phyloP scores from a whole-genome alignment of 2,113 vertebrate species.

The Rhinoptilus africanus region DNA sequence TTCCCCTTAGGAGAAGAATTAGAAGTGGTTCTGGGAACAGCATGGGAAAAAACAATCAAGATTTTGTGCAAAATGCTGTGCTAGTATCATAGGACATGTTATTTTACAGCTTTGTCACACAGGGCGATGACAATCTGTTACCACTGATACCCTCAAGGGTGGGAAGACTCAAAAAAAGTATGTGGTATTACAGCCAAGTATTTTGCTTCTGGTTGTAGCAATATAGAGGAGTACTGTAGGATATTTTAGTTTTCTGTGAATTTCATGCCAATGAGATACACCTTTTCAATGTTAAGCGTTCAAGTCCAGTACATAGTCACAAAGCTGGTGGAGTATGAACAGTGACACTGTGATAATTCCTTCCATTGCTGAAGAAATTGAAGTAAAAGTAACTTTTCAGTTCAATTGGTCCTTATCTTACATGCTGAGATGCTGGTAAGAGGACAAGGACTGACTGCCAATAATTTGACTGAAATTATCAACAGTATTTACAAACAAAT shows the following conservation, averaged over 20 bases:
- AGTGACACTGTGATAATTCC: background rate
- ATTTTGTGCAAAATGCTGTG: background rate
- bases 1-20: slow-evolving; percentile 24
- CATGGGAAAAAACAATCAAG: background rate
- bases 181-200: background rate
- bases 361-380: background rate
- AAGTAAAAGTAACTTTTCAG: background rate
- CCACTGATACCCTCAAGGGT: background rate
- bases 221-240: background rate
- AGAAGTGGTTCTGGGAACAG: background rate
- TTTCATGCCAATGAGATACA: background rate
- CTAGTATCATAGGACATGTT: background rate
- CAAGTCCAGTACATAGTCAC: background rate
- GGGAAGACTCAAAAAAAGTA: background rate
- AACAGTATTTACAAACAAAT: background rate
- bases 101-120: background rate
- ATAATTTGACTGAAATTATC: background rate
- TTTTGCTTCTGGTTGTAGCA: background rate
- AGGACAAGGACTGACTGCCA: background rate
- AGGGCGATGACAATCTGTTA: background rate
- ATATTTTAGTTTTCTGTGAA: background rate
- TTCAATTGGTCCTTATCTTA: background rate
- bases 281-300: background rate
- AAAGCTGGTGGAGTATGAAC: background rate
- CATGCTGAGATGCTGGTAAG: background rate